Percentiles rank a stretch among this genome's conserved stretches.
These are phyloP conservation scores for Fragariocoptes setiger DNA, from an alignment of 1,140 invertebrate species.

Conservation along the genomic window DNA sequence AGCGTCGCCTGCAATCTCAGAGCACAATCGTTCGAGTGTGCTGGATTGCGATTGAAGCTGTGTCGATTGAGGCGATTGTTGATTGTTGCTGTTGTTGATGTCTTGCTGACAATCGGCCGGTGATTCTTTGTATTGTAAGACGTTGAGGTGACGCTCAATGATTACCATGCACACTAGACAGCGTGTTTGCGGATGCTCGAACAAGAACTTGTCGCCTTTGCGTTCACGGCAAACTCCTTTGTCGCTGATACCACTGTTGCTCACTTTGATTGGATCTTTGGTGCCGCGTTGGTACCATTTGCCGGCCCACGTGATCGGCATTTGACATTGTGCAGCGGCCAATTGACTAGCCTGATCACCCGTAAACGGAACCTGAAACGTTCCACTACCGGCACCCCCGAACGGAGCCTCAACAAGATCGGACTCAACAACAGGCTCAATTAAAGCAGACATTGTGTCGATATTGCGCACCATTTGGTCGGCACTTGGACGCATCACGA, in stretches of 20 bases:
- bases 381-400: background rate
- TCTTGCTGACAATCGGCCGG: background rate
- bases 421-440: background rate
- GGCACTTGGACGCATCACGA: background rate
- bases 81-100: background rate
- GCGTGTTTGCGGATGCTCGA: constrained; percentile 17
- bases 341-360: background rate
- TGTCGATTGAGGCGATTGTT: background rate
- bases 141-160: constrained; percentile 61
- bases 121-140: constrained; percentile 66
- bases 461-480: background rate
- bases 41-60: background rate
- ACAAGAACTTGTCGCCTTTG: constrained; percentile 35
- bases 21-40: constrained; percentile 9
- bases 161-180: constrained; percentile 40
- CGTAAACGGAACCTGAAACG: background rate
- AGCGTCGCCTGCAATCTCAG: constrained; percentile 14
- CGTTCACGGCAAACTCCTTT: constrained; percentile 37
- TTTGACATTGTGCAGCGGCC: constrained; percentile 7
- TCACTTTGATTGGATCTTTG: constrained; percentile 10
- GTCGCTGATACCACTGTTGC: constrained; percentile 17
- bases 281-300: constrained; percentile 12
- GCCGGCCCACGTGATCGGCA: constrained; percentile 11
- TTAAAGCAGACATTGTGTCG: background rate
- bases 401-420: background rate